Percentiles rank a stretch among this genome's conserved stretches.
These are phyloP conservation scores for Heliconius himera DNA, from an alignment of 1,140 invertebrate genomes.

Conservation along the genomic window DNA sequence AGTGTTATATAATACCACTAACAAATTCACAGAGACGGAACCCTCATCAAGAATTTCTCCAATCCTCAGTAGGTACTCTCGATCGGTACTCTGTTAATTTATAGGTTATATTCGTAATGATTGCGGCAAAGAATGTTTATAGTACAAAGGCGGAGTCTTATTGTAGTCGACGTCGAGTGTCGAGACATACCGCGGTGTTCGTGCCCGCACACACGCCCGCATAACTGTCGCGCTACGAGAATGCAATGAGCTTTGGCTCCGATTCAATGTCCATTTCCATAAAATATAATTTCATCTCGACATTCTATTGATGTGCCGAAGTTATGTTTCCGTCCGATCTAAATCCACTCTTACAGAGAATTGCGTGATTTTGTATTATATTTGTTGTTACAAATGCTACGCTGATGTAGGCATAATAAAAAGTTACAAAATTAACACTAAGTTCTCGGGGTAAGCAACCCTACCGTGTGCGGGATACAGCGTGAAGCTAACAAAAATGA, in stretches of 20 bases:
- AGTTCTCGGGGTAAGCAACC: too few species aligned
- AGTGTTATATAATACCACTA: too few species aligned
- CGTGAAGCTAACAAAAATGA: too few species aligned
- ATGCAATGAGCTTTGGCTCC: conserved; percentile 68
- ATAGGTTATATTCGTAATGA: conserved; percentile 76
- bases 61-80: too few species aligned
- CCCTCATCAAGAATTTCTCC: too few species aligned
- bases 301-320: conserved; percentile 58
- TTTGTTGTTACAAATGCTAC: conserved; percentile 33
- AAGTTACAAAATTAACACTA: conserved; percentile 15
- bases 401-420: conserved; percentile 22
- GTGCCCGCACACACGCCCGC: conserved; percentile 57
- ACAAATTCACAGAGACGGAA: too few species aligned
- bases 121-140: conserved; percentile 75
- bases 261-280: conserved; percentile 76
- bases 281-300: conserved; percentile 74
- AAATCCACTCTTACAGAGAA: conserved; percentile 43
- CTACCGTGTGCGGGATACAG: too few species aligned
- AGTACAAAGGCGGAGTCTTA: conserved; percentile 67
- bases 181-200: conserved; percentile 54
- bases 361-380: conserved; percentile 36
- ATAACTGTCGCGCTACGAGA: conserved; percentile 67
- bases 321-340: conserved; percentile 59
- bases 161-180: conserved; percentile 56
- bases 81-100: conserved; percentile 62